phyloP scores from a whole-genome alignment of 2,888 invertebrate species.

The Leptopilina drosophilae region DNA sequence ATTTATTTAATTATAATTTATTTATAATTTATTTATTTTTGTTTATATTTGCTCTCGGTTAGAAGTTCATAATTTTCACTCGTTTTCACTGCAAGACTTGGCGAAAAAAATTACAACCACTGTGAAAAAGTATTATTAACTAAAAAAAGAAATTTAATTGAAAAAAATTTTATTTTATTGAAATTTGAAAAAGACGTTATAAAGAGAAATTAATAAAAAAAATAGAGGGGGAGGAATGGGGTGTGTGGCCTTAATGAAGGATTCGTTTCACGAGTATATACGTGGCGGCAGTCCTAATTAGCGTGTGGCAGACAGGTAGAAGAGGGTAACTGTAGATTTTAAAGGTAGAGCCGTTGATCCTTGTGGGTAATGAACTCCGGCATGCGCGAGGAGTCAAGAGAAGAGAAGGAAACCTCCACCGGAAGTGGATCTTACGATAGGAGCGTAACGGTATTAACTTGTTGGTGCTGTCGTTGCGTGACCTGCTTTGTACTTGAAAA shows the following conservation, averaged over 20 bases:
- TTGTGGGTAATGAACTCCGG: conserved; percentile 64
- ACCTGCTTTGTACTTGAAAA: conserved; percentile 13
- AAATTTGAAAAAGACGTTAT: not conserved
- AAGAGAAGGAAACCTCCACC: conserved; percentile 34
- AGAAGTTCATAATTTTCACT: too few species aligned
- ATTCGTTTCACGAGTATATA: conserved; percentile 46
- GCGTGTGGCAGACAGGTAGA: conserved; percentile 59
- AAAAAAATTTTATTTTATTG: too few species aligned
- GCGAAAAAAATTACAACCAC: too few species aligned
- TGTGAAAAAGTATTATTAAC: too few species aligned
- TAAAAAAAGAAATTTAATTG: too few species aligned
- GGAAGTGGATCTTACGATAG: conserved; percentile 42
- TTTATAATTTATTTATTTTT: too few species aligned
- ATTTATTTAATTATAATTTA: too few species aligned
- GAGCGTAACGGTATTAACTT: conserved; percentile 41
- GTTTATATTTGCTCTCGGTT: too few species aligned
- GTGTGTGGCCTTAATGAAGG: conserved; percentile 50
- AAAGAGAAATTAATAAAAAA: not conserved
- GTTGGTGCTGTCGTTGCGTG: conserved; percentile 42
- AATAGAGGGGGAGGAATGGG: not conserved
- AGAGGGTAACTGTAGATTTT: conserved; percentile 65
- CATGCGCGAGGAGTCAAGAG: conserved; percentile 38
- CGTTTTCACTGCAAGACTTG: too few species aligned
- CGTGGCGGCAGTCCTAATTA: conserved; percentile 60
- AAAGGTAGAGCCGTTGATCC: conserved; percentile 62